Evolutionary conservation across 2,888 invertebrate genomes (phyloP), one percentile per base, ranked within the genome.

Genomic region (Koerneria pararmatus): DNA sequence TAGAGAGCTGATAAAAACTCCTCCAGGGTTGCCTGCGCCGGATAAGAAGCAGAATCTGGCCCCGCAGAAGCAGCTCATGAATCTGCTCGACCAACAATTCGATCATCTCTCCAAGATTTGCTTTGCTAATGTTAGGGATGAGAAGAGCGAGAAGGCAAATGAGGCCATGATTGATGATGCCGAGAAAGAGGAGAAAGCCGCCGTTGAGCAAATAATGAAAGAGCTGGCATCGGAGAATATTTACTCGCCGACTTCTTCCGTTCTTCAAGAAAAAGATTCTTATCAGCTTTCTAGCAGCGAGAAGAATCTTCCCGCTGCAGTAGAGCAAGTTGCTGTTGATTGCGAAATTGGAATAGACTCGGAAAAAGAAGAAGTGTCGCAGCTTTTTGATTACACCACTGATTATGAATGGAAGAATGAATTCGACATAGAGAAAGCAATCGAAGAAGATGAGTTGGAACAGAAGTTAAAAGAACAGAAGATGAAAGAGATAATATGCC

Each of bases 131-230:
- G 41, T 46, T 1, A 35, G 27, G 6, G n/a, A n/a, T n/a, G n/a
- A n/a, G n/a, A n/a, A n/a, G n/a, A n/a, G n/a, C n/a, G n/a, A n/a
- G n/a, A n/a, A n/a, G n/a, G n/a, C n/a, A n/a, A n/a, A n/a, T n/a
- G n/a, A n/a, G n/a, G 37, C n/a, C 6, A 27, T 54, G 35, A 54
- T 54, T 19, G 41, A 37, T 27, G n/a, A 34, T 19, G 63, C 63
- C 0, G 63, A 63, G 41, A 53, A 54, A 24, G 54, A 63, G 29
- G 63, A 63, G 63, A 63, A 63, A 24, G 63, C 53, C 8, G 63
- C 63, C 3, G 54, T 63, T 2, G 63, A 53, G 27, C 54, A 53
- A 1, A 63, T 63, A 35, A 63, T 63, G 63, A 53, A 41, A 19
- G 63, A 63, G 15, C 34, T 63, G 29, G 63, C 63, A 3, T 35